Evolutionary conservation across 2,888 invertebrate species (phyloP), one percentile per base, ranked within the genome.

Genomic region (Coremacera marginata): DNA sequence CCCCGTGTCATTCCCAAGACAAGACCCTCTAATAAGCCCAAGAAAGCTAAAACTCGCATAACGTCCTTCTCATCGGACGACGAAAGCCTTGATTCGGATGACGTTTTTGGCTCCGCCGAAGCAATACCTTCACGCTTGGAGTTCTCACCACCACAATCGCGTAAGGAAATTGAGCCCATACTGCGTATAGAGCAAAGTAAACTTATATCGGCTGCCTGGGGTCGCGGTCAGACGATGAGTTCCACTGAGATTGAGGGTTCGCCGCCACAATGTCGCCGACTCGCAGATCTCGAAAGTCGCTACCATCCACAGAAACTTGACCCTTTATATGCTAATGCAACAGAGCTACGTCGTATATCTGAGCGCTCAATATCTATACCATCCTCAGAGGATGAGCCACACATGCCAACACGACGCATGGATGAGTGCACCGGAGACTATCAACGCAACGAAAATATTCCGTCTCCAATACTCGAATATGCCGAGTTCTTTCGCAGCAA

Each of bases 241-340:
- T 94, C 94, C 0, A 94, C 94, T 0, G 94, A 94, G 90, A 94
- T 94, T 7, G 94, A 94, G 88, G 94, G 94, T 0, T 94, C 94
- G 0, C 94, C 94, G 0, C 94, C 94, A 0, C 94, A 94, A 82
- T 94, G 94, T 81, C 90, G 94, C 7, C 93, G 94, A 81, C 84
- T 93, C 44, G 91, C 92, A 1, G 93, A 93, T 82, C 87, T 93
- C 2, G 93, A 93, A 87, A 93, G 92, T 80, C 93, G 93, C 78
- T 93, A 93, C 83, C 91, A 93, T 82, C 92, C 92, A 83, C 92
- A 92, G 85, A 91, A 92, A 67, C 89, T 94, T 3, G 94, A 94
- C 84, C 92, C 92, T 5, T 90, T 92, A 75, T 90, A 91, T 79
- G 92, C 92, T 11, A 93, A 92, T 82, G 92, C 93, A 75, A 92